Conservation (phyloP, 2,797 vertebrate species). For the Rhyacichthys aspro region DNA sequence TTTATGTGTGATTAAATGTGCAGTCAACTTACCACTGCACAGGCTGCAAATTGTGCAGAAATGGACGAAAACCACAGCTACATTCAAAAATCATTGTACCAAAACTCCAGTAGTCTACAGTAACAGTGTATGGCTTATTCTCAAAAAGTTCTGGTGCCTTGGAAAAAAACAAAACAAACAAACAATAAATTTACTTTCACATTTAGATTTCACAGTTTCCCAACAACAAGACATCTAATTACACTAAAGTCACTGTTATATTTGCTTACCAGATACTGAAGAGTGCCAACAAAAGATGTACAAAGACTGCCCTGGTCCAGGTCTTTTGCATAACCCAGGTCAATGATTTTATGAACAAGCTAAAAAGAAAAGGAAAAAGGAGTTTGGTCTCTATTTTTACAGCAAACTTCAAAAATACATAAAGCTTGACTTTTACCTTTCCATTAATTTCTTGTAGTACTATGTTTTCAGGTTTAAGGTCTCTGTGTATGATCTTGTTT, state of each 20-base stretch:
- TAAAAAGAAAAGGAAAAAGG: constrained; percentile 47
- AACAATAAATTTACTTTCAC: neutral
- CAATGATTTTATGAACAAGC: constrained; percentile 96
- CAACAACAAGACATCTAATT: no score
- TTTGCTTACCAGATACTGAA: constrained; percentile 91
- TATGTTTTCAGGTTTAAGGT: constrained; percentile 98
- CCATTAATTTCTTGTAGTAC: constrained; percentile 93
- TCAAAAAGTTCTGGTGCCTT: constrained; percentile 98
- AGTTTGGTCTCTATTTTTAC: constrained; percentile 88
- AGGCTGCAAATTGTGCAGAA: constrained; percentile 95
- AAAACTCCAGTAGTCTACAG: constrained; percentile 99
- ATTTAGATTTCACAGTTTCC: no score
- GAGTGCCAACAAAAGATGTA: constrained; percentile 95
- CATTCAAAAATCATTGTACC: constrained; percentile 98
- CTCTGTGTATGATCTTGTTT: constrained; percentile 98
- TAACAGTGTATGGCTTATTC: constrained; percentile 93
- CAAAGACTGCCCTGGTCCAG: constrained; percentile 96
- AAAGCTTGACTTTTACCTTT: constrained; percentile 81
- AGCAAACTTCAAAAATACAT: constrained; percentile 36
- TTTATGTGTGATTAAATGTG: neutral
- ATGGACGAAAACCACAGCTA: constrained; percentile 94
- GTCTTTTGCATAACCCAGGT: constrained; percentile 96
- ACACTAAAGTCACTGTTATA: neutral
- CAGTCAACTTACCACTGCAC: constrained; percentile 88
- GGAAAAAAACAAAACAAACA: constrained; percentile 11